These are phyloP conservation scores for Sicus ferrugineus DNA, from an alignment of 2,888 invertebrate species.

Conservation along the genomic window DNA sequence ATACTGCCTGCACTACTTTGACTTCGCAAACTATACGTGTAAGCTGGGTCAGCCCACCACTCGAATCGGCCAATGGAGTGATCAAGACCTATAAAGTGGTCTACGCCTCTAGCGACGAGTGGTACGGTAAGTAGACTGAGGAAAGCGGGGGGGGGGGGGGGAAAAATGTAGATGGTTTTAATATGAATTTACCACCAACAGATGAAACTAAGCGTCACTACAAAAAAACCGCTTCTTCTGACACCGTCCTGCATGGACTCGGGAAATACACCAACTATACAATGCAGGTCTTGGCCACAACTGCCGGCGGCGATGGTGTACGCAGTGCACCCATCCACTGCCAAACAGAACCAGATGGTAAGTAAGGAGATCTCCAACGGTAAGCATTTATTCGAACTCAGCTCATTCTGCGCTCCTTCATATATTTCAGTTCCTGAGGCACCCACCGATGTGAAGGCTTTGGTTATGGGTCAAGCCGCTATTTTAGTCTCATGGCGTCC, in stretches of 20 bases:
- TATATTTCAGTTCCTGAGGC: conserved; percentile 82
- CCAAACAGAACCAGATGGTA: conserved; percentile 95
- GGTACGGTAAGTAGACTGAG: conserved; percentile 80
- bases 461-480: conserved; percentile 90
- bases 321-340: conserved; percentile 80
- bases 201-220: conserved; percentile 91
- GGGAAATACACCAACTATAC: conserved; percentile 97
- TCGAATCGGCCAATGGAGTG: conserved; percentile 90
- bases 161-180: too few species aligned
- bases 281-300: conserved; percentile 94
- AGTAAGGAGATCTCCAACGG: conserved; percentile 39
- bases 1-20: conserved; percentile 89
- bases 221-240: conserved; percentile 90
- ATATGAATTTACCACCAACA: conserved; percentile 58
- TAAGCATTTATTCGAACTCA: fast-evolving
- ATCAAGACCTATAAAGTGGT: conserved; percentile 96
- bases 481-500: conserved; percentile 94
- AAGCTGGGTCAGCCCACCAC: conserved; percentile 92
- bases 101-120: conserved; percentile 88
- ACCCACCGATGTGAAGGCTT: conserved; percentile 90
- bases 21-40: conserved; percentile 94
- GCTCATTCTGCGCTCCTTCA: conserved; percentile 3
- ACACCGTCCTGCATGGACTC: conserved; percentile 90
- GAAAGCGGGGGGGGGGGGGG: conserved; percentile 62
- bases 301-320: conserved; percentile 94